Evolutionary conservation across 1,140 invertebrate genomes (phyloP), one percentile per base, ranked within the genome.

Genomic region (Hestina assimilis): DNA sequence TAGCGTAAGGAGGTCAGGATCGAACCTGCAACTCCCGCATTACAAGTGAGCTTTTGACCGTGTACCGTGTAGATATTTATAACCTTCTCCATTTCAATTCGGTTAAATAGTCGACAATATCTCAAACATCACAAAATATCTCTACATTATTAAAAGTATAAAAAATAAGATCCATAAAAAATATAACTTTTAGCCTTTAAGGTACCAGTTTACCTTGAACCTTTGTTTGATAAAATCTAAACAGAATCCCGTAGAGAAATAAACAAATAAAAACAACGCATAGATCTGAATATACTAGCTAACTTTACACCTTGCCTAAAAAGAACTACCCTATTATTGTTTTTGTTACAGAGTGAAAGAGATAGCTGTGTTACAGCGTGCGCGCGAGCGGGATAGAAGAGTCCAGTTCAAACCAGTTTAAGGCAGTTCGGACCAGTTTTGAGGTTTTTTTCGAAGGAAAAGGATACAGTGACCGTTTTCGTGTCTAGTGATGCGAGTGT

Each of bases 341-440:
- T 76, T 79, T 80, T 79, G 77, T 80, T 80, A 59, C 75, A 83
- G 75, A 70, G 64, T 43, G 70, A 78, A 55, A 68, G 62, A 59
- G 74, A 75, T 20, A 43, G 40, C 54, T n/a, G 45, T 47, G 12
- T 24, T 9, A 24, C 6, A 20, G 23, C 23, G 15, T 46, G 43
- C 45, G 77, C 56, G 66, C 19, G 64, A 75, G 53, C 45, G 71
- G 50, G 69, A 72, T 59, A 62, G n/a, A 59, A 67, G 69, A 71
- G 71, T 74, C 66, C 54, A 60, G 53, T 56, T 29, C 28, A 53
- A 73, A 73, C 73, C 74, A 58, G 76, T 76, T 66, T 33, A 42
- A n/a, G n/a, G n/a, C 54, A 60, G 53, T 56, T 29, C 28, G 51
- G 71, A 73, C 73, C 74, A 58, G 76, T 76, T 66, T 33, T n/a